Evolutionary conservation across 2,888 invertebrate species (phyloP), one percentile per base, ranked within the genome.

Genomic region (Globia sparganii): DNA sequence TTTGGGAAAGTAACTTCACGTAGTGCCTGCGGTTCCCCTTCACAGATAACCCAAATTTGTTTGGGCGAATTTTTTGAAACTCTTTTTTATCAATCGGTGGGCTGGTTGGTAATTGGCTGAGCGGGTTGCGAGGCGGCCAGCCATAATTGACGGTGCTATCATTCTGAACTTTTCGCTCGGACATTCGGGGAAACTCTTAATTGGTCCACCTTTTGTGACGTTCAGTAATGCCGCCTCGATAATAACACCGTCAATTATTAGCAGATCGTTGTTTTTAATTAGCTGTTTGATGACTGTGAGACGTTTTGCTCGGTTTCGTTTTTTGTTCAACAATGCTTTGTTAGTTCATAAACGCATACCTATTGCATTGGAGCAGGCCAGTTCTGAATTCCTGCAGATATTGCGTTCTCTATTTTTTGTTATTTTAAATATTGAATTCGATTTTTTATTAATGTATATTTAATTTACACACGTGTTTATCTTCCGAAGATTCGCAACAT

Each of bases 101-200:
- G 90, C 90, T 93, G 93, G 91, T 89, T 91, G 91, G 95, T 96
- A 96, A 96, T 95, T 96, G 95, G 95, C 92, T 89, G 92, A 92
- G 91, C 92, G 91, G 92, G 91, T 89, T 91, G 92, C 93, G 92
- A 93, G 90, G 89, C 92, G 90, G 92, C 90, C 93, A 90, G 92
- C 92, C 93, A 94, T 95, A 95, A 96, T 95, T 95, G 95, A 95
- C 95, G 94, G 94, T 94, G 95, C 94, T 95, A 95, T 96, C 96
- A 95, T 96, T 95, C 94, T 96, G 94, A 92, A 94, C 94, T 94
- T 93, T 94, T 94, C 92, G 93, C 91, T 92, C 89, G 94, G 94
- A 94, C 94, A 94, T 96, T 96, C 96, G 95, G 94, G 95, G 96
- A 96, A 96, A 96, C 92, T 95, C 93, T 96, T 96, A 96, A 96